Percentiles rank a stretch among this genome's conserved stretches.
These are phyloP conservation scores for Macrophya annulata DNA, from an alignment of 2,888 invertebrate genomes.

Conservation along the genomic window DNA sequence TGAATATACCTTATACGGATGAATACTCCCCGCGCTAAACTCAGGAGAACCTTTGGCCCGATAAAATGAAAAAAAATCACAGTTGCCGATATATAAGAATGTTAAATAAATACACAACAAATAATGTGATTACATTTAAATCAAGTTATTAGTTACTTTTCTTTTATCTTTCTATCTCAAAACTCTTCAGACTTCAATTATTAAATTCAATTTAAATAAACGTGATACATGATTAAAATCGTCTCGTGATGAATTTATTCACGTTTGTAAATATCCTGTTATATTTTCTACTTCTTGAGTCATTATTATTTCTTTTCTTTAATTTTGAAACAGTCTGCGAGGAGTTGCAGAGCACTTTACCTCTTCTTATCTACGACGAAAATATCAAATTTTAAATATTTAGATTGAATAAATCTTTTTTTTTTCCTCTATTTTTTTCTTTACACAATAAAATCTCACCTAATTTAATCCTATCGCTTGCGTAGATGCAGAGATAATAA, in stretches of 20 bases:
- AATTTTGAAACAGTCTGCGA: not conserved
- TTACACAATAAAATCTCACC: not conserved
- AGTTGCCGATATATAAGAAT: constrained; percentile 1
- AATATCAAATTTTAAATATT: constrained; percentile 26
- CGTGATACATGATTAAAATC: not conserved
- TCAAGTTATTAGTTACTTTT: not conserved
- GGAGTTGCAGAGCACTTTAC: not conserved
- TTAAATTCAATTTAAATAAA: not conserved
- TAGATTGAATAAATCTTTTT: not conserved
- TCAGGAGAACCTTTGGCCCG: not conserved
- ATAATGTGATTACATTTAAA: not conserved
- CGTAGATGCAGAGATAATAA: not conserved
- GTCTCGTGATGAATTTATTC: no score
- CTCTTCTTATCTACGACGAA: constrained; percentile 1
- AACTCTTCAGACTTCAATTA: not conserved
- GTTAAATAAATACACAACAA: not conserved
- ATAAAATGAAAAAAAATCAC: not conserved
- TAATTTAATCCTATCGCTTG: not conserved
- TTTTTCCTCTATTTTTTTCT: not conserved
- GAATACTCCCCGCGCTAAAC: not conserved
- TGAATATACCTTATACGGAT: not conserved
- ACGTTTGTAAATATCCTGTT: constrained; percentile 3
- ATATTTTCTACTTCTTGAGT: not conserved
- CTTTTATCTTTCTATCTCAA: not conserved
- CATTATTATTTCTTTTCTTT: not conserved